These are phyloP conservation scores for Alligator mississippiensis DNA, from an alignment of 2,113 vertebrate species.

Conservation along the genomic window DNA sequence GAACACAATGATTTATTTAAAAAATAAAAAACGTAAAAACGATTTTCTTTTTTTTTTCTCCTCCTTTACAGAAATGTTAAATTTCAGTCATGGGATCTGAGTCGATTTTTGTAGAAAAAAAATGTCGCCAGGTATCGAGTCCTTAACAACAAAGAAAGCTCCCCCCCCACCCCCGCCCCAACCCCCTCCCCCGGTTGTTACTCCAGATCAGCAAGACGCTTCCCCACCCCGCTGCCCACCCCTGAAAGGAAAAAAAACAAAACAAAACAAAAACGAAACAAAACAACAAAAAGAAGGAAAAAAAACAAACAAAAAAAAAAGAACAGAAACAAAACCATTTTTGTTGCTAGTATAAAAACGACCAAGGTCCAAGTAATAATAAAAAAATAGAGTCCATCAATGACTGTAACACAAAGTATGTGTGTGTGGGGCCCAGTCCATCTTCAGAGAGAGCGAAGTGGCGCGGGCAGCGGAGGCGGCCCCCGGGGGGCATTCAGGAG, in stretches of 20 bases:
- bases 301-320: constrained; percentile 79
- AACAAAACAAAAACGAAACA: constrained; percentile 77
- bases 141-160: constrained; percentile 84
- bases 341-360: constrained; percentile 86
- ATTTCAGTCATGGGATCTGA: constrained; percentile 82
- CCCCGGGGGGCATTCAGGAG: constrained; percentile 68
- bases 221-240: constrained; percentile 65
- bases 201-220: constrained; percentile 80
- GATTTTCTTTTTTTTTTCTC: constrained; percentile 66
- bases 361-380: constrained; percentile 87
- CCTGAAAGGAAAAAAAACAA: constrained; percentile 63
- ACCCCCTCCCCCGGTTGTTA: constrained; percentile 74
- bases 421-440: constrained; percentile 83
- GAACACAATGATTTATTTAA: constrained; percentile 89
- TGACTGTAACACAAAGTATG: constrained; percentile 87
- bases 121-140: constrained; percentile 83
- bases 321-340: constrained; percentile 81
- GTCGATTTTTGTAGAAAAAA: constrained; percentile 83
- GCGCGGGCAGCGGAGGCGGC: constrained; percentile 75
- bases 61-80: constrained; percentile 80
- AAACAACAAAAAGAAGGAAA: constrained; percentile 23
- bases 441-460: constrained; percentile 76
- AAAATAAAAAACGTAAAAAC: constrained; percentile 89
- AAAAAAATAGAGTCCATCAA: constrained; percentile 90
- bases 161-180: constrained; percentile 37